Percentiles rank a stretch among this genome's conserved stretches.
phyloP scores from a whole-genome alignment of 2,113 vertebrate species.

The Cinclus mexicanus region DNA sequence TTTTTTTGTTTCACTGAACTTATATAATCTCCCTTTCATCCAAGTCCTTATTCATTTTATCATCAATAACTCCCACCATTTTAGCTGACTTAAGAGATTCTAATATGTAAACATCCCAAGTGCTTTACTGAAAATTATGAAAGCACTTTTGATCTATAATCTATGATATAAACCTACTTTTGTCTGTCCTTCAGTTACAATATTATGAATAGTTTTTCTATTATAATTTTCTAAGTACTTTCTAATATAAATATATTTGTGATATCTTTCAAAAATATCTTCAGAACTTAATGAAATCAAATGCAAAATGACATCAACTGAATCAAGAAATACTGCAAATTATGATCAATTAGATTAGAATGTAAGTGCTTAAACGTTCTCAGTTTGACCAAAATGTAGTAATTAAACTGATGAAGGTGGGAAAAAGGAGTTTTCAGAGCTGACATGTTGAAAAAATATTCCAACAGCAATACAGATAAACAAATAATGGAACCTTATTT shows the following conservation, averaged over 20 bases:
- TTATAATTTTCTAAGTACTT: neutral
- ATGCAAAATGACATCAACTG: neutral
- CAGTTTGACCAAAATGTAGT: neutral
- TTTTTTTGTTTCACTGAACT: neutral
- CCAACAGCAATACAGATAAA: neutral
- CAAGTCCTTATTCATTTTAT: neutral
- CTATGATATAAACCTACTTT: neutral
- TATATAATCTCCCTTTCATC: neutral
- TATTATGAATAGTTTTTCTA: neutral
- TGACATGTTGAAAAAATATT: neutral
- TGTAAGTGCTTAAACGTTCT: neutral
- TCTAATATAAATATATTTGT: neutral
- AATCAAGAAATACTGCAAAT: neutral
- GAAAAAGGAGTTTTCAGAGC: neutral
- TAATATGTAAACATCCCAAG: neutral
- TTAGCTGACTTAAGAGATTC: neutral
- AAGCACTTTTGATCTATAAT: neutral
- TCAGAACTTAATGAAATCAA: neutral
- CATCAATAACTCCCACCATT: neutral
- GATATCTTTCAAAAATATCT: neutral
- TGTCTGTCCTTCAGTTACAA: neutral
- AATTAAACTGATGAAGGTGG: neutral
- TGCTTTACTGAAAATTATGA: neutral
- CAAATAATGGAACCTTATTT: neutral
- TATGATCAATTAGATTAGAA: neutral